Evolutionary conservation across 1,140 invertebrate species (phyloP).

Genomic region (Bemisia tabaci): DNA sequence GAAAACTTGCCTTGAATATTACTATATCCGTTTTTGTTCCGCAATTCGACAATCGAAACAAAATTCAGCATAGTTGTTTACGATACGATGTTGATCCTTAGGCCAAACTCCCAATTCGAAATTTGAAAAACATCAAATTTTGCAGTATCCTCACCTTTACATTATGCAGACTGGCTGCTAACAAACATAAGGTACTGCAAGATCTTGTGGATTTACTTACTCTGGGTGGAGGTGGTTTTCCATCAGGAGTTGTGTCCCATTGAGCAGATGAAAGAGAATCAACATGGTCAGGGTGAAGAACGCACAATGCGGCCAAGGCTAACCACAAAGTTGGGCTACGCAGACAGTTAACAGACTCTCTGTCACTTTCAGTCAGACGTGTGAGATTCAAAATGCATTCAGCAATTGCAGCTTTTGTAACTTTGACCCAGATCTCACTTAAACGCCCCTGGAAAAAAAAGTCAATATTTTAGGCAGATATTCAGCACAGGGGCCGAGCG

Average conservation of each 20-base stretch:
- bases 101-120: too few species aligned
- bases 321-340: conserved; percentile 78
- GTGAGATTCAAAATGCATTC: conserved; percentile 79
- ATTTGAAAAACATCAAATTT: too few species aligned
- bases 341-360: conserved; percentile 60
- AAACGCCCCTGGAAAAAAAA: conserved; percentile 51
- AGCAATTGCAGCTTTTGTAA: conserved; percentile 82
- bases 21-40: too few species aligned
- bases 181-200: too few species aligned
- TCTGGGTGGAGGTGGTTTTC: conserved; percentile 44
- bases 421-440: conserved; percentile 74
- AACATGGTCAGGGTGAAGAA: conserved; percentile 81
- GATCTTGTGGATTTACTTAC: too few species aligned
- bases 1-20: too few species aligned
- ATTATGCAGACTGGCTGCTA: too few species aligned
- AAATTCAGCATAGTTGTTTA: too few species aligned
- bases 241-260: conserved; percentile 42
- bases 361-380: conserved; percentile 55
- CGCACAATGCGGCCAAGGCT: conserved; percentile 81
- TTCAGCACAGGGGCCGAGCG: too few species aligned
- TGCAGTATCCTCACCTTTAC: too few species aligned
- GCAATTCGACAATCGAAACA: too few species aligned
- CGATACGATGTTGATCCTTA: too few species aligned
- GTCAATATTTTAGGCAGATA: neutral
- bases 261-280: conserved; percentile 62